A percentile compares a stretch with the other conserved stretches of the same genome.
These are phyloP conservation scores for Falco cherrug DNA, from an alignment of 2,797 vertebrate genomes.

Conservation along the genomic window DNA sequence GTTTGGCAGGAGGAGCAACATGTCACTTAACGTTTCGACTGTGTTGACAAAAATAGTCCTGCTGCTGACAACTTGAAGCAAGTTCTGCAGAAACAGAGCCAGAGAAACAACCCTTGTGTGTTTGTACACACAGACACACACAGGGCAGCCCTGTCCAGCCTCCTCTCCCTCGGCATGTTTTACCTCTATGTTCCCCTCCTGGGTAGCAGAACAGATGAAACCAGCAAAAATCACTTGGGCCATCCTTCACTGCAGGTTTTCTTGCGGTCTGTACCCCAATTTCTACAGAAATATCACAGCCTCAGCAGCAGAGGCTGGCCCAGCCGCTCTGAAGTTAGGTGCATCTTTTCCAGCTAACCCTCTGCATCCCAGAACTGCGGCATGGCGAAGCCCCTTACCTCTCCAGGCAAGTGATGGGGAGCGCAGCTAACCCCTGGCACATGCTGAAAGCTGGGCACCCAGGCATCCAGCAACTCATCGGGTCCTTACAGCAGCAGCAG, in stretches of 20 bases:
- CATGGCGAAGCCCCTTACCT: constrained; percentile 77
- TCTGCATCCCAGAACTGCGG: neutral
- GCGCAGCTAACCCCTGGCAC: constrained; percentile 85
- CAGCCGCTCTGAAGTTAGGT: neutral
- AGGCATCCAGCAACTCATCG: neutral
- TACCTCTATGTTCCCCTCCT: neutral
- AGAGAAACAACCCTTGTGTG: neutral
- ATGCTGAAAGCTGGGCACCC: constrained; percentile 75
- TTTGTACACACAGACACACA: accelerated
- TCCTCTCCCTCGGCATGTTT: neutral
- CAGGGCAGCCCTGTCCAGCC: neutral
- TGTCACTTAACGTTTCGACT: neutral
- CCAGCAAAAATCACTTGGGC: neutral
- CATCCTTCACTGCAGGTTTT: neutral
- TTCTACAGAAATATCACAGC: neutral
- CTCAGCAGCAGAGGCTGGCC: neutral
- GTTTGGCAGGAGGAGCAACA: neutral
- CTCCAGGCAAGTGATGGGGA: constrained; percentile 88
- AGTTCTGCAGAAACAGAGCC: neutral
- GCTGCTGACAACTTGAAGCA: neutral
- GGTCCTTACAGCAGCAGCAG: neutral
- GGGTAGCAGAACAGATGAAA: neutral
- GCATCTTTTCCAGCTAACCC: neutral
- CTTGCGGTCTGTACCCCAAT: accelerated
- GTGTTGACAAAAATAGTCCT: neutral